phyloP scores from a whole-genome alignment of 1,140 invertebrate genomes.

The Aphidius gifuensis region DNA sequence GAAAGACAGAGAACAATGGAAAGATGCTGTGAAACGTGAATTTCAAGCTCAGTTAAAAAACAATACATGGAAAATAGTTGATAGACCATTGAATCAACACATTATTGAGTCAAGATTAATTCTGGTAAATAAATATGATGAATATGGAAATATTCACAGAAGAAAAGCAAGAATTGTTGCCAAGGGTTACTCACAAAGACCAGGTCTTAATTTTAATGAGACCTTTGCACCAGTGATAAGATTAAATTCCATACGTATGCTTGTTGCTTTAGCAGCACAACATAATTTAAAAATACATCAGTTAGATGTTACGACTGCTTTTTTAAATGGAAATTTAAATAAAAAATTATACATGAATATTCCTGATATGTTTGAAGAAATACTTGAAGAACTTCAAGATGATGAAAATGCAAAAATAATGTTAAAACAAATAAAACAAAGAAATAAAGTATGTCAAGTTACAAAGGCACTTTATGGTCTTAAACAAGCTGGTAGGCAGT shows the following conservation, averaged over 20 bases:
- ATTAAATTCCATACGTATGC: constrained; percentile 29
- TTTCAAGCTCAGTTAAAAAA: constrained; percentile 24
- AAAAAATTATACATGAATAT: constrained; percentile 48
- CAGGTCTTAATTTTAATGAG: constrained; percentile 34
- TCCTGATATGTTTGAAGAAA: constrained; percentile 27
- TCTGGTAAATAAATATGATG: constrained; percentile 26
- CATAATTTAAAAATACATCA: constrained; percentile 31
- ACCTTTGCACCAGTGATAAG: constrained; percentile 35
- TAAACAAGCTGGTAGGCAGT: constrained; percentile 33
- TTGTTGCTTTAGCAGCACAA: constrained; percentile 32
- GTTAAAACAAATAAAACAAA: constrained; percentile 13
- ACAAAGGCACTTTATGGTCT: constrained; percentile 38
- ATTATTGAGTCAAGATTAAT: constrained; percentile 27
- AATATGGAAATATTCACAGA: too few relatives aligned
- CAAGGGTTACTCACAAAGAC: constrained; percentile 33
- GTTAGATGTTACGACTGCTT: constrained; percentile 41
- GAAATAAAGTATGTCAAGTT: constrained; percentile 28
- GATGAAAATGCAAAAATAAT: constrained; percentile 15
- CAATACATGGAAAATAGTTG: constrained; percentile 29
- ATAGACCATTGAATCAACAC: constrained; percentile 24
- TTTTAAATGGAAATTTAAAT: constrained; percentile 36
- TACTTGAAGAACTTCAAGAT: constrained; percentile 6
- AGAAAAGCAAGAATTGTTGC: constrained; percentile 40
- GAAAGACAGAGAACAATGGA: constrained; percentile 13
- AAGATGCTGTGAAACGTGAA: constrained; percentile 21